Percentiles rank a stretch among this genome's conserved stretches.
Conservation (phyloP, 2,888 invertebrate species). For the Dichetophora obliterata region DNA sequence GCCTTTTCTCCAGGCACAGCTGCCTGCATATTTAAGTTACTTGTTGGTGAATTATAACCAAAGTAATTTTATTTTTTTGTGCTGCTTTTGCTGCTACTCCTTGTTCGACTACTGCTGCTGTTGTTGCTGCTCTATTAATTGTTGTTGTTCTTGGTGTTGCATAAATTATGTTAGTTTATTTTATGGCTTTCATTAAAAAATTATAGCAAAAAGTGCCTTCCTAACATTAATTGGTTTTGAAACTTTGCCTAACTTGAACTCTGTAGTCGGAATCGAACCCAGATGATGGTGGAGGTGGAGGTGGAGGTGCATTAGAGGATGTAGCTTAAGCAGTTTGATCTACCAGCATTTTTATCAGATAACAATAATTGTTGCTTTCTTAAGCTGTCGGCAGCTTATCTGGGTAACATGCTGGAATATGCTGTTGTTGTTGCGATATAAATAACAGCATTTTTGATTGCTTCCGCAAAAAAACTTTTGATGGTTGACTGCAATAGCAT, state of each 20-base stretch:
- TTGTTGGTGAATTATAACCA: slow-evolving; percentile 12
- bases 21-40: slow-evolving; percentile 13
- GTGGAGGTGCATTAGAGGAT: too few relatives aligned
- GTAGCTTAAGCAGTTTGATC: too few relatives aligned
- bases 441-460: too few relatives aligned
- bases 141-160: slow-evolving; percentile 4
- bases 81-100: background rate
- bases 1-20: slow-evolving; percentile 5
- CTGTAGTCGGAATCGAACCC: too few relatives aligned
- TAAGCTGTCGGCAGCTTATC: too few relatives aligned
- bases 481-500: too few relatives aligned
- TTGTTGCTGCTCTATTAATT: background rate
- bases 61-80: background rate
- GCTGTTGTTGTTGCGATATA: too few relatives aligned
- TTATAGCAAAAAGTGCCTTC: slow-evolving; percentile 11
- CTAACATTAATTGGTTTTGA: slow-evolving; percentile 25
- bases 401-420: too few relatives aligned
- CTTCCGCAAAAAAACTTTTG: too few relatives aligned
- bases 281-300: too few relatives aligned
- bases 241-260: slow-evolving; percentile 5
- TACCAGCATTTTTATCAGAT: too few relatives aligned
- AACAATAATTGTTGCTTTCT: too few relatives aligned
- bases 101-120: background rate
- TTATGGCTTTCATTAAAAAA: slow-evolving; percentile 35
- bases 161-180: slow-evolving; percentile 27